Evolutionary conservation across 2,797 vertebrate genomes (phyloP).

Genomic region (Myotis vivesi): DNA sequence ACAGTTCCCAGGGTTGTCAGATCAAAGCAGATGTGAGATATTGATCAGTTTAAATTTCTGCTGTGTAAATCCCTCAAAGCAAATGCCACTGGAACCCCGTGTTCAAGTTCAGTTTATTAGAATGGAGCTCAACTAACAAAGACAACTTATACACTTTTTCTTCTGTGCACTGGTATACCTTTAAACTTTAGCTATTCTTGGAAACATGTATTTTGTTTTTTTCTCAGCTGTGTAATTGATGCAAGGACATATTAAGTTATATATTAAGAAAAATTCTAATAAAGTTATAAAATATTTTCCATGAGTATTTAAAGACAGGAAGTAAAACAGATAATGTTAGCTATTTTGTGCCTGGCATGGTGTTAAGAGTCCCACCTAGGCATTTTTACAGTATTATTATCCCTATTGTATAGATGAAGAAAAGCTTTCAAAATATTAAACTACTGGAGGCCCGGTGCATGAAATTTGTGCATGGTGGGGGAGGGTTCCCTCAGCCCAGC

Average conservation of each 20-base stretch:
- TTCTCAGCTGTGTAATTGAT: neutral
- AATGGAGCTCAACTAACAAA: neutral
- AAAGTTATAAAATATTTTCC: constrained; percentile 7
- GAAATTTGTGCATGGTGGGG: no score
- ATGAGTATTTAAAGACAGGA: neutral
- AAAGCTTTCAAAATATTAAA: neutral
- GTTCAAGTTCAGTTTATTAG: neutral
- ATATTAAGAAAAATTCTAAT: neutral
- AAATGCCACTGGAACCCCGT: constrained; percentile 41
- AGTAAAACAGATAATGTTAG: neutral
- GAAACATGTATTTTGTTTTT: constrained; percentile 32
- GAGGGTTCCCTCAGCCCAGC: no score
- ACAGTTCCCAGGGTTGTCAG: constrained; percentile 16
- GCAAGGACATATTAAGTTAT: neutral
- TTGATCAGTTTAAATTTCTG: constrained; percentile 48
- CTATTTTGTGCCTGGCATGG: neutral
- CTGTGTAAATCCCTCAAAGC: constrained; percentile 32
- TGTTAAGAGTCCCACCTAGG: neutral
- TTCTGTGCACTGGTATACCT: neutral
- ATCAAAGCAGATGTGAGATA: constrained; percentile 15
- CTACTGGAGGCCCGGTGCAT: no score
- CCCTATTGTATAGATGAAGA: neutral
- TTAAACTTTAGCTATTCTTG: constrained; percentile 9
- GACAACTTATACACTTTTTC: neutral
- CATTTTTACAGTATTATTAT: constrained; percentile 1